Evolutionary conservation across 2,888 invertebrate species (phyloP).

Genomic region (Criorhina ranunculi): DNA sequence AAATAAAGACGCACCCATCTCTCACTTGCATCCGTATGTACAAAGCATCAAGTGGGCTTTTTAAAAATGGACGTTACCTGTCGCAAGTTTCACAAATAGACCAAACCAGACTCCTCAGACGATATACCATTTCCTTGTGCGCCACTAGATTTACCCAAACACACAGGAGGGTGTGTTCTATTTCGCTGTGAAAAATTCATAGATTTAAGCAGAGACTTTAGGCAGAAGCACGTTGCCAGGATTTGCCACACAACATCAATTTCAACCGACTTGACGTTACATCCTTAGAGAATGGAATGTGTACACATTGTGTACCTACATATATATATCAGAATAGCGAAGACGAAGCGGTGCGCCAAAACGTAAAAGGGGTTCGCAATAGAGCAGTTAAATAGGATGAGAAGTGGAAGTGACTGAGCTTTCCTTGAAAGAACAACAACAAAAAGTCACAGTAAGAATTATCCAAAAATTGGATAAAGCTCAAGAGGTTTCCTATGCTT

Average conservation of each 20-base stretch:
- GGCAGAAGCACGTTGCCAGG: conserved; percentile 60
- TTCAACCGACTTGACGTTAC: conserved; percentile 69
- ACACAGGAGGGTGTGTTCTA: conserved; percentile 32
- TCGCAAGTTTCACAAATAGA: conserved; percentile 29
- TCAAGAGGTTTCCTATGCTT: conserved; percentile 71
- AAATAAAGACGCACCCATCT: conserved; percentile 6
- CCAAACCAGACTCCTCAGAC: conserved; percentile 34
- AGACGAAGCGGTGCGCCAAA: conserved; percentile 6
- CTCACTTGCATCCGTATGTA: not conserved
- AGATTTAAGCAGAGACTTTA: conserved; percentile 57
- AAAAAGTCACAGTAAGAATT: conserved; percentile 56
- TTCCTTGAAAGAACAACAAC: conserved; percentile 26
- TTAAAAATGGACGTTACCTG: conserved; percentile 37
- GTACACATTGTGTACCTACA: conserved; percentile 44
- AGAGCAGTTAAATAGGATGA: conserved; percentile 69
- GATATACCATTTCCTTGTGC: conserved; percentile 12
- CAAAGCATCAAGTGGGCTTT: conserved; percentile 46
- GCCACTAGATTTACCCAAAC: conserved; percentile 21
- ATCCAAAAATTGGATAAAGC: conserved; percentile 74
- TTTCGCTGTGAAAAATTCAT: conserved; percentile 61
- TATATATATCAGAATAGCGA: conserved; percentile 33
- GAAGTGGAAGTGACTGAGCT: conserved; percentile 52
- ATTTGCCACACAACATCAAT: conserved; percentile 66
- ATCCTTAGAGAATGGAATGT: conserved; percentile 69
- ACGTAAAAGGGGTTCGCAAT: conserved; percentile 49